phyloP scores from a whole-genome alignment of 2,113 vertebrate genomes.

The Pelmatolapia mariae region DNA sequence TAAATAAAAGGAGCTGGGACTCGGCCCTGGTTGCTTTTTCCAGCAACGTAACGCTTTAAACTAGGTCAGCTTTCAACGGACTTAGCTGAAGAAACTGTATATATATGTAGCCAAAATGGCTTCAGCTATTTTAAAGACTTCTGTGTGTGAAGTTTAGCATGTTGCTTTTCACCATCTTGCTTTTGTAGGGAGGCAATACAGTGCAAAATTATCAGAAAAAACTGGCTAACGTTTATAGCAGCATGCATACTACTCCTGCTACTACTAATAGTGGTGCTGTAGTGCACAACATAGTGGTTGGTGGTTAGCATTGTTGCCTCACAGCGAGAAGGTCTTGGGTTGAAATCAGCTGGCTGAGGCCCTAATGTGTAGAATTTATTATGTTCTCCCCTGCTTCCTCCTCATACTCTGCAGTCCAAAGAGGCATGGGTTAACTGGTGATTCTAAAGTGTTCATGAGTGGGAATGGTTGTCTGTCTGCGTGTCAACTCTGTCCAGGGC shows the following conservation, averaged over 20 bases:
- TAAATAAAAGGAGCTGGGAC: background rate
- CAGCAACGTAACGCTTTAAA: background rate
- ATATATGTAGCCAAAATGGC: background rate
- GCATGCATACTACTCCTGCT: background rate
- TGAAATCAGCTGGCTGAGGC: background rate
- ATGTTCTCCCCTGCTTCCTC: background rate
- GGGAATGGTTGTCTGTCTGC: background rate
- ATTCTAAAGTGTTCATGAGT: background rate
- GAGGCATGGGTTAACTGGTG: background rate
- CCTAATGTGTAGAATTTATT: background rate
- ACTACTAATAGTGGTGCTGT: background rate
- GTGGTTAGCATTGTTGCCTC: background rate
- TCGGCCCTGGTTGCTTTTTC: background rate
- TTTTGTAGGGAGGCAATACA: background rate
- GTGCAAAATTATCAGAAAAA: background rate
- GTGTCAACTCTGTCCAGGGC: background rate
- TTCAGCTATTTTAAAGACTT: background rate
- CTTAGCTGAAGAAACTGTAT: background rate
- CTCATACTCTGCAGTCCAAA: background rate
- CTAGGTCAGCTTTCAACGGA: background rate
- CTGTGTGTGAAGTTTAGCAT: background rate
- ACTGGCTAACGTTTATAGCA: background rate
- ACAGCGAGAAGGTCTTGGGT: background rate
- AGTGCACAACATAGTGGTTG: background rate
- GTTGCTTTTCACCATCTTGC: background rate